These are phyloP conservation scores for Acipenser oxyrinchus DNA, from an alignment of 2,797 vertebrate genomes.

Conservation along the genomic window DNA sequence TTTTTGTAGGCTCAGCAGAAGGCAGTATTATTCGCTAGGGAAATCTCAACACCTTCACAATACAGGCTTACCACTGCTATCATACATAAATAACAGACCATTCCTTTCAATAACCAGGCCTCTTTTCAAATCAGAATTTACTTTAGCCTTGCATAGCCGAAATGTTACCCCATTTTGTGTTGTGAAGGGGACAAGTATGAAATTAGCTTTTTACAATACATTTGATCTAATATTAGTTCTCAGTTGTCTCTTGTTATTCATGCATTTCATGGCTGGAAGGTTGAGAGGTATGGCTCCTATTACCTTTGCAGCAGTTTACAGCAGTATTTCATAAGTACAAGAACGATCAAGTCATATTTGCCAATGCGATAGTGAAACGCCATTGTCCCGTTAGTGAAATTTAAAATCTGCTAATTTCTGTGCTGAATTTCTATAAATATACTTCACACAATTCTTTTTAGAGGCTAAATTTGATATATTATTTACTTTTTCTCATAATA, in stretches of 20 bases:
- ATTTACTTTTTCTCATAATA: slow-evolving; percentile 65
- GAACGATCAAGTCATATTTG: background rate
- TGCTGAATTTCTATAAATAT: slow-evolving; percentile 52
- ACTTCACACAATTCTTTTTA: slow-evolving; percentile 31
- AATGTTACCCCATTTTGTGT: background rate
- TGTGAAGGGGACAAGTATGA: background rate
- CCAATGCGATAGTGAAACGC: background rate
- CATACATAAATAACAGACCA: background rate
- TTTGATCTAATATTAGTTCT: background rate
- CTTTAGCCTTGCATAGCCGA: background rate
- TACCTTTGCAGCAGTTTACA: background rate
- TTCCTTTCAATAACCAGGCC: background rate
- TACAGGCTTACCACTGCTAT: background rate
- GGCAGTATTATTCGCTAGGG: background rate
- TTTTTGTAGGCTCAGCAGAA: background rate
- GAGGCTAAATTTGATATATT: slow-evolving; percentile 63
- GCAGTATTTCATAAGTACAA: background rate
- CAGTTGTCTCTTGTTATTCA: background rate
- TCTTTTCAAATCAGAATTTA: background rate
- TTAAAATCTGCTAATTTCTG: slow-evolving; percentile 37
- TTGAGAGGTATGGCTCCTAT: background rate
- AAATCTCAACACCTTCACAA: background rate
- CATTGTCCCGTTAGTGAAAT: background rate
- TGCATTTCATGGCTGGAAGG: background rate
- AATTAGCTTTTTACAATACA: background rate